Evolutionary conservation across 2,113 vertebrate species (phyloP), one percentile per base, ranked within the genome.

Genomic region (Psammodynastes pulverulentus): DNA sequence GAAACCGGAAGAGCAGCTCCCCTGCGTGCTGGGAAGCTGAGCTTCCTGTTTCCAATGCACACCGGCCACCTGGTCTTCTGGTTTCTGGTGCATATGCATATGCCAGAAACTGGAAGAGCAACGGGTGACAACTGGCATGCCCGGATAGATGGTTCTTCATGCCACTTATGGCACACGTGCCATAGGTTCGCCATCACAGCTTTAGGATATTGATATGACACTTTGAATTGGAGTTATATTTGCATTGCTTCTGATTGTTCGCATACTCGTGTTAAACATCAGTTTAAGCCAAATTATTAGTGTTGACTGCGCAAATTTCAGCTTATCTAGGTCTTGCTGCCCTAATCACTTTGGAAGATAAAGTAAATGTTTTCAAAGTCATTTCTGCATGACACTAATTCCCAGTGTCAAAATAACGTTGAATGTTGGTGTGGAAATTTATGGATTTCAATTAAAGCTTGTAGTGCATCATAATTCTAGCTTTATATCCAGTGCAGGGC

Each of bases 361-460:
- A 96, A 96, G 90, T 93, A 95, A 95, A 95, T 54, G 46, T 93
- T 97, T 97, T 96, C 92, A 92, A 97, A 97, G 90, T 96, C 87
- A 94, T 39, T 97, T 97, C 92, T 94, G 53, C 84, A 91, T 90
- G 94, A 53, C 92, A 96, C 84, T 94, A 96, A 90, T 96, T 97
- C 94, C 93, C 96, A 93, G 95, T 92, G 94, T 95, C 94, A 96
- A 97, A 97, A 96, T 96, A 97, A 95, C 95, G 96, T 95, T 96
- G 93, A 97, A 95, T 89, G 91, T 79, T 86, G 90, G 92, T 95
- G 93, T 94, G 89, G 45, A 95, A 97, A 98, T 97, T 97, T 98
- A 98, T 97, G 95, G 92, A 96, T 97, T 98, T 97, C 97, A 97
- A 97, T 98, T 97, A 97, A 91, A 95, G 93, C 95, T 97, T 96